Evolutionary conservation across 1,140 invertebrate species (phyloP), one percentile per base, ranked within the genome.

Genomic region (Hypsibius dujardini): DNA sequence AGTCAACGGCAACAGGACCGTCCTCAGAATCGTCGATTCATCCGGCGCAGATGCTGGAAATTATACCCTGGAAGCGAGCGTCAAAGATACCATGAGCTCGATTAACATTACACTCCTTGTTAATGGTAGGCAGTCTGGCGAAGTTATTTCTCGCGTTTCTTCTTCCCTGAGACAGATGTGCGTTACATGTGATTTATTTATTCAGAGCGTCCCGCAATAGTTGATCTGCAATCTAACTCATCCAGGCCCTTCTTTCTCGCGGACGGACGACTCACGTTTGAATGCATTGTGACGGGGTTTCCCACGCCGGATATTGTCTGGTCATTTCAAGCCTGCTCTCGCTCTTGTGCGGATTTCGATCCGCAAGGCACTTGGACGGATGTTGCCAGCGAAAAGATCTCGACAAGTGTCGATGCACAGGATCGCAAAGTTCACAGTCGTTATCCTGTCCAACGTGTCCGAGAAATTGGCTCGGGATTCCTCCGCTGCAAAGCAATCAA

Each of bases 71-170:
- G 62, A 14, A 42, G 62, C 62, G 3, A 42, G 3, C 45, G 62
- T 42, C 45, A 3, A 42, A 14, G 62, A 42, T 3, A 42, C 7
- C 12, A 7, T 12, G 42, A 3, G 3, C 45, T 3, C 62, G 45
- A 42, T 42, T 42, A 67, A 67, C 62, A 3, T 67, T 67, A 67
- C 62, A 3, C 42, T 67, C 7, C 7, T 67, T 7, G 62, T 67
- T 42, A 67, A 67, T 42, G 62, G 62, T 67, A 67, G 3, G 62
- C 45, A 7, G 7, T 12, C 42, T 67, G 7, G 3, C 12, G 62
- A 67, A 67, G 3, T 14, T 14, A n/a, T n/a, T n/a, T n/a, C n/a
- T n/a, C n/a, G n/a, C n/a, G n/a, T n/a, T n/a, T n/a, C n/a, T n/a
- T n/a, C n/a, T n/a, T n/a, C n/a, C n/a, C n/a, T n/a, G n/a, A n/a